Evolutionary conservation across 2,797 vertebrate genomes (phyloP), one percentile per base, ranked within the genome.

Genomic region (Microhierax caerulescens): DNA sequence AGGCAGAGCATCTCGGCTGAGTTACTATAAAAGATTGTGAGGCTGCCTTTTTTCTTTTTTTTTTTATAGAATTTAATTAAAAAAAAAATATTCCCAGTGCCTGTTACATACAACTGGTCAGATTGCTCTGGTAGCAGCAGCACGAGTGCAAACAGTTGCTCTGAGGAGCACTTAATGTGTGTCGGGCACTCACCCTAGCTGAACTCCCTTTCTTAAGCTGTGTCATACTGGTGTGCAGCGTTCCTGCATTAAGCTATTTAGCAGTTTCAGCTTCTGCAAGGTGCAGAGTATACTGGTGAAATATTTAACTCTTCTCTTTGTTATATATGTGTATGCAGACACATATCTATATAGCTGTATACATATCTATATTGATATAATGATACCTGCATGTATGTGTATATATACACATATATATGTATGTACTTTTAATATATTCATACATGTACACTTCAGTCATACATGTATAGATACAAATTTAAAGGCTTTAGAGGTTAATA

Each of bases 341-440:
- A 28, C 10, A 24, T 3, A 3, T 11, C 57, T 48, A 12, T 60
- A 32, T 34, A 63, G 5, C 19, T 2, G 1, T 63, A 79, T 32
- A 22, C 5, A 4, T 63, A 65, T 36, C 16, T 57, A 3, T 73
- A 27, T 19, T 2, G 2, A 27, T 45, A 37, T 24, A 63, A 59
- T 4, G 10, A 20, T 24, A 27, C 1, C 20, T 60, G 5, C 8
- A 25, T 34, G 7, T 80, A 10, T 37, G 0, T 48, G 0, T 37
- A 1, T 20, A 14, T 37, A 1, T 20, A 14, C 6, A 16, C 11
- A 11, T 24, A 3, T 7, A 1, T 39, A 22, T 32, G 2, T 45
- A 84, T 2, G 3, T 53, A 61, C 3, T 69, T 57, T 80, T 7
- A 73, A 34, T 34, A 18, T 64, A 36, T 76, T 57, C 30, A 28